Percentiles rank a stretch among this genome's conserved stretches.
phyloP scores from a whole-genome alignment of 1,140 invertebrate species.

The Drosophila serrata region DNA sequence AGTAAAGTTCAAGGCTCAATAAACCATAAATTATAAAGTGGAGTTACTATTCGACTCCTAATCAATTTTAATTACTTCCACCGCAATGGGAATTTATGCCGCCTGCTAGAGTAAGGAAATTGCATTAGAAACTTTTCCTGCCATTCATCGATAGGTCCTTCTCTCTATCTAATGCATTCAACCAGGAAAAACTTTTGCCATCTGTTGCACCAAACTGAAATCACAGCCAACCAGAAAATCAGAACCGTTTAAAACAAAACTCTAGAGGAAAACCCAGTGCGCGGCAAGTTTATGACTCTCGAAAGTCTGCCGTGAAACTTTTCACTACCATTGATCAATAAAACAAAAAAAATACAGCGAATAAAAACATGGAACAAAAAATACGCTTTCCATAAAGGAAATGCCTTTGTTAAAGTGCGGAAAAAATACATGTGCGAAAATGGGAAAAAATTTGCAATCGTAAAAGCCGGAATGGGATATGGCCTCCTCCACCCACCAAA shows the following conservation, averaged over 20 bases:
- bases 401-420: slow-evolving; percentile 20
- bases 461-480: slow-evolving; percentile 41
- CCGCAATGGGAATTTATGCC: neutral
- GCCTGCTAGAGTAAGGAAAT: neutral
- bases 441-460: slow-evolving; percentile 41
- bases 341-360: slow-evolving; percentile 48
- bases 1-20: slow-evolving; percentile 3
- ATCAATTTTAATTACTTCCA: slow-evolving; percentile 7
- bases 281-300: slow-evolving; percentile 26
- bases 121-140: neutral
- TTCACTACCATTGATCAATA: slow-evolving; percentile 57
- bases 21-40: slow-evolving; percentile 1
- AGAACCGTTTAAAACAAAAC: slow-evolving; percentile 27
- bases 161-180: neutral
- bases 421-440: slow-evolving; percentile 17
- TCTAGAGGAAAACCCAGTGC: slow-evolving; percentile 2
- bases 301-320: slow-evolving; percentile 54
- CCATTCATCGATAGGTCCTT: neutral
- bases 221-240: slow-evolving; percentile 16
- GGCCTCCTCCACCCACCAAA: slow-evolving; percentile 21
- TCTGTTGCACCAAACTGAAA: slow-evolving; percentile 11
- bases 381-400: slow-evolving; percentile 47
- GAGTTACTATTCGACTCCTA: neutral
- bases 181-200: neutral
- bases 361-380: slow-evolving; percentile 29